Conservation (phyloP, 1,140 invertebrate genomes). For the Physella acuta region DNA sequence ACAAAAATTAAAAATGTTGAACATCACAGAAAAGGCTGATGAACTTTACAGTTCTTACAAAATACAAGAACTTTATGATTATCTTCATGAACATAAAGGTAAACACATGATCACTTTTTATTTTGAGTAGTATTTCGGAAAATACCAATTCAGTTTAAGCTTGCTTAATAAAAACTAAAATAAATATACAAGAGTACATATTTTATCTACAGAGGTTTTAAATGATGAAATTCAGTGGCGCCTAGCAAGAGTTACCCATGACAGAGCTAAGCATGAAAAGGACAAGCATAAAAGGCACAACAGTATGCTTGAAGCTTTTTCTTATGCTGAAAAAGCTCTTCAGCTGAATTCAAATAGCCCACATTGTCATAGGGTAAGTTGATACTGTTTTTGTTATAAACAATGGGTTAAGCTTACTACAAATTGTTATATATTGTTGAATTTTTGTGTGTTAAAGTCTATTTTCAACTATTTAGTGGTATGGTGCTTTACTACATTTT, state of each 20-base stretch:
- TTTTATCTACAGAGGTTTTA: slow-evolving; percentile 3
- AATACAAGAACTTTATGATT: slow-evolving; percentile 12
- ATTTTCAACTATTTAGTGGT: slow-evolving; percentile 17
- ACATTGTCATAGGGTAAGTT: slow-evolving; percentile 22
- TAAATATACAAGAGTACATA: not conserved
- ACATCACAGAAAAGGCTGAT: slow-evolving; percentile 12
- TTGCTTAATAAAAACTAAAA: not conserved
- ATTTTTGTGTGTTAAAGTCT: not conserved
- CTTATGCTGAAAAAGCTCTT: slow-evolving; percentile 25
- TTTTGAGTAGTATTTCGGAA: not conserved
- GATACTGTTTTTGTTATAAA: not conserved
- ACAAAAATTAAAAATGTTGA: not conserved
- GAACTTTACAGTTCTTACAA: slow-evolving; percentile 8
- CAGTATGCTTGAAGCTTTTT: slow-evolving; percentile 25
- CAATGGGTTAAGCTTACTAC: too few species aligned
- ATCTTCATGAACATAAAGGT: slow-evolving; percentile 14
- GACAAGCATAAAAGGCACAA: slow-evolving; percentile 20
- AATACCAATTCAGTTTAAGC: not conserved
- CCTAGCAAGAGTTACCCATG: slow-evolving; percentile 22
- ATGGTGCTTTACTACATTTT: slow-evolving; percentile 22
- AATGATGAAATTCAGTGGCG: slow-evolving; percentile 26
- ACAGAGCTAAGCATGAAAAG: slow-evolving; percentile 21
- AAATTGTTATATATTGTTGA: too few species aligned
- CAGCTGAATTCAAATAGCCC: slow-evolving; percentile 24
- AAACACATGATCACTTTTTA: not conserved